Base-by-base conservation (phyloP, 2,888 invertebrate genomes). In the Chrysotoxum bicinctum region DNA sequence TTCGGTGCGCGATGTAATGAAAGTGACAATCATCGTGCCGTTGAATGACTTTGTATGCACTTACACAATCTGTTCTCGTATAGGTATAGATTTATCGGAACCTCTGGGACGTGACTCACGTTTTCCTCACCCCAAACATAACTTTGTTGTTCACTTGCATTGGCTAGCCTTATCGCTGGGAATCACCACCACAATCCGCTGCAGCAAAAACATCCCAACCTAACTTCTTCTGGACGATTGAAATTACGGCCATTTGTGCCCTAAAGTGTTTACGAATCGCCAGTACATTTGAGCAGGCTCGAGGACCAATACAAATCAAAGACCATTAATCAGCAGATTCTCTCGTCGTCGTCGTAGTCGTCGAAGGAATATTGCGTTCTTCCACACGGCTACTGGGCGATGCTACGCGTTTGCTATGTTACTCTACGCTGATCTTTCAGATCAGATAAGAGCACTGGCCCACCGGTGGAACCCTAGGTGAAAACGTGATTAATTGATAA, bases 401-500 rank as follows among this genome's bases (percentile, higher is more conserved):
- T 69, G 84, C 79, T 75, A 62, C 84, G 85, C 81, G 77, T 50
- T 56, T 50, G 72, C 77, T 73, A 62, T 69, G 69, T 80, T 68
- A 58, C 60, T 64, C 1, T 23, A 16, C 19, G 64, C 66, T 16
- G 80, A 84, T 84, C 54, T 60, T 35, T 35, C 7, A 50, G 45
- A 32, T 30, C 54, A 40, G 81, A 81, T 81, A 76, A 60, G 30
- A 64, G 32, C 48, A 45, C 64, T 26, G 72, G 76, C 54, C 56
- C 70, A 64, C 66, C 45, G 45, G 54, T 54, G 73, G 58, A 69
- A 52, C 84, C 70, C 75, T 84, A 84, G 84, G 84, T 84, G 84
- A 75, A 84, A 84, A 84, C 70, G 84, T 84, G 84, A 84, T 84
- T 84, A 84, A 84, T 84, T 84, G 84, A 84, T 84, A 84, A 84